Percentiles rank a stretch among this genome's conserved stretches.
phyloP scores from a whole-genome alignment of 2,797 vertebrate species.

The Xyrichtys novacula region DNA sequence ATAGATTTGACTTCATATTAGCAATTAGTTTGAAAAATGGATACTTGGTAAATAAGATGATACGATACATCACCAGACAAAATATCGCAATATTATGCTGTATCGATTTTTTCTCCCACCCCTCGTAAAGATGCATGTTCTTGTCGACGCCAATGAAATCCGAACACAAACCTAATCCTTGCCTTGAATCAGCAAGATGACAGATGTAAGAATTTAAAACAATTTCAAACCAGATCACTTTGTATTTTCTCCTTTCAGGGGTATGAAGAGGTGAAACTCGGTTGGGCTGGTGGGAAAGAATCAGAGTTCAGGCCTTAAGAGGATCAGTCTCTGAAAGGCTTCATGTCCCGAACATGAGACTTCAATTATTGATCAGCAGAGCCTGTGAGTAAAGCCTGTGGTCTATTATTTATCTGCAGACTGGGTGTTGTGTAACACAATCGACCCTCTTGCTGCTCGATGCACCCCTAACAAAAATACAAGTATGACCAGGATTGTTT shows the following conservation, averaged over 20 bases:
- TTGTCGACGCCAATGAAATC: no score
- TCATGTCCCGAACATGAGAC: conserved; percentile 35
- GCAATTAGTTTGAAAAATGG: no score
- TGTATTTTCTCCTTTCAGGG: neutral
- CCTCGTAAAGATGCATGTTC: no score
- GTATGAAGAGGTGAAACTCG: neutral
- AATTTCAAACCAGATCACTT: no score
- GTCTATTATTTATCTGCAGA: conserved; percentile 44
- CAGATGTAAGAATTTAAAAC: no score
- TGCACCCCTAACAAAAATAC: neutral
- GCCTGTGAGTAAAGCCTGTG: conserved; percentile 17
- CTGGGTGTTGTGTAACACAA: conserved; percentile 34
- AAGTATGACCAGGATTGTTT: neutral
- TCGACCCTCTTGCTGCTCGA: conserved; percentile 11
- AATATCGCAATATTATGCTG: no score
- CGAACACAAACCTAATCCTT: no score
- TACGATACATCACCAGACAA: no score
- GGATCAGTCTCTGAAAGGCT: conserved; percentile 20
- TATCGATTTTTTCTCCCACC: no score
- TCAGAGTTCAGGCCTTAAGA: neutral
- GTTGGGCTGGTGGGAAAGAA: neutral
- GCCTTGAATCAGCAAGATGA: no score
- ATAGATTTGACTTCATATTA: no score
- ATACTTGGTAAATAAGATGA: no score
- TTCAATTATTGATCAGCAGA: conserved; percentile 56